A percentile compares a stretch with the other conserved stretches of the same genome.
Evolutionary conservation across 2,797 vertebrate species (phyloP).

Genomic region (Acanthurus tractus): DNA sequence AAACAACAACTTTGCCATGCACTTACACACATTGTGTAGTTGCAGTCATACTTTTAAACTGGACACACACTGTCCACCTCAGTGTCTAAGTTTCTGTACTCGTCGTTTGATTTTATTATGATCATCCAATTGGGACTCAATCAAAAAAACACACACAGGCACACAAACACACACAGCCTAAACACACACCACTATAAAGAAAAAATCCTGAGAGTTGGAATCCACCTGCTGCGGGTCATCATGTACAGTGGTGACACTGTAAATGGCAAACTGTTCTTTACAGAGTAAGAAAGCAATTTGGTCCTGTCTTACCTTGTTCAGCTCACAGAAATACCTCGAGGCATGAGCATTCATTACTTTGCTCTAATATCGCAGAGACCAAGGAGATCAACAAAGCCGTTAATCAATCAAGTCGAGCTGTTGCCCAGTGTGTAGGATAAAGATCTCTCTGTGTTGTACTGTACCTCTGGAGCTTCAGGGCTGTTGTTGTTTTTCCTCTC

Average conservation of each 20-base stretch:
- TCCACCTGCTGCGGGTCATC: constrained; percentile 28
- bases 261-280: constrained; percentile 27
- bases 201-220: constrained; percentile 3
- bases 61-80: not conserved
- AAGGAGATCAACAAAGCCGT: constrained; percentile 66
- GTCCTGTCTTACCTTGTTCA: constrained; percentile 32
- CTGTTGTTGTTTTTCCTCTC: constrained; percentile 34
- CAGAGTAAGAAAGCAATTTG: constrained; percentile 42
- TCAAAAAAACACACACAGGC: not conserved
- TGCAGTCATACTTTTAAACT: not conserved
- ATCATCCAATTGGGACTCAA: constrained; percentile 18
- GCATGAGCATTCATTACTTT: constrained; percentile 72
- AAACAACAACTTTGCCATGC: too few relatives aligned
- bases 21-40: too few relatives aligned
- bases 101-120: not conserved
- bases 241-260: not conserved
- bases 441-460: constrained; percentile 53
- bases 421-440: constrained; percentile 49
- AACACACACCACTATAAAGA: constrained; percentile 13
- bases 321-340: constrained; percentile 55
- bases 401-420: constrained; percentile 72
- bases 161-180: too few relatives aligned
- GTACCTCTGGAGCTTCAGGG: constrained; percentile 54
- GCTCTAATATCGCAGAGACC: constrained; percentile 69
- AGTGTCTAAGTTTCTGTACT: constrained; percentile 5